Percentiles rank a stretch among this genome's conserved stretches.
Conservation (phyloP, 2,113 vertebrate genomes). For the Mus spicilegus region DNA sequence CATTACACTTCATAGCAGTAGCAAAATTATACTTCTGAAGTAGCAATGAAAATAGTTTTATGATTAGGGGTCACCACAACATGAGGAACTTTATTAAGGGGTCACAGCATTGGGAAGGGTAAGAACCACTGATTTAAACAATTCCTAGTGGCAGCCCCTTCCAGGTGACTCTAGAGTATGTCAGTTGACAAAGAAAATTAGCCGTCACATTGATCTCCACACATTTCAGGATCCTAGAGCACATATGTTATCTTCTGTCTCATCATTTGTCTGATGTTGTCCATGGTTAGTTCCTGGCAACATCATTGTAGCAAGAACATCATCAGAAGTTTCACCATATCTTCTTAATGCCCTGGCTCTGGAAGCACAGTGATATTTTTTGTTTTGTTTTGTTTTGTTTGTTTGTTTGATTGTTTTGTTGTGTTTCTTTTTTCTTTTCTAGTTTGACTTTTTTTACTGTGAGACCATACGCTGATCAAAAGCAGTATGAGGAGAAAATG, state of each 20-base stretch:
- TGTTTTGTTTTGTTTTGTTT: background rate
- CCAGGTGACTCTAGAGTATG: background rate
- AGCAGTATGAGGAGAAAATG: no score
- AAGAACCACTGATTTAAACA: background rate
- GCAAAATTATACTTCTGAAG: background rate
- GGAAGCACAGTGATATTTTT: accelerated
- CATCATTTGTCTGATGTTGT: background rate
- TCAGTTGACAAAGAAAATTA: background rate
- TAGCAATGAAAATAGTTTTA: background rate
- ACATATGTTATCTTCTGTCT: background rate
- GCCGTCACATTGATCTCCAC: background rate
- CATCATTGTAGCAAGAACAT: background rate
- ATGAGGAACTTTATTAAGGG: background rate
- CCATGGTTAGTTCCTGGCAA: background rate
- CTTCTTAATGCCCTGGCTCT: background rate
- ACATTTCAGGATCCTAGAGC: background rate
- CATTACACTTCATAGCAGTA: background rate
- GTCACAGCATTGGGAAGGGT: background rate
- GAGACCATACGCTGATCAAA: background rate
- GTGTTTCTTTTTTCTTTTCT: background rate
- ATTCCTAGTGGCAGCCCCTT: no score
- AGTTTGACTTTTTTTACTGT: background rate
- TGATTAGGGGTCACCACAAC: background rate
- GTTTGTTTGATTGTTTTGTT: no score
- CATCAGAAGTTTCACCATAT: no score